A percentile compares a stretch with the other conserved stretches of the same genome.
phyloP scores from a whole-genome alignment of 2,888 invertebrate species.

The Lochmaea capreae region DNA sequence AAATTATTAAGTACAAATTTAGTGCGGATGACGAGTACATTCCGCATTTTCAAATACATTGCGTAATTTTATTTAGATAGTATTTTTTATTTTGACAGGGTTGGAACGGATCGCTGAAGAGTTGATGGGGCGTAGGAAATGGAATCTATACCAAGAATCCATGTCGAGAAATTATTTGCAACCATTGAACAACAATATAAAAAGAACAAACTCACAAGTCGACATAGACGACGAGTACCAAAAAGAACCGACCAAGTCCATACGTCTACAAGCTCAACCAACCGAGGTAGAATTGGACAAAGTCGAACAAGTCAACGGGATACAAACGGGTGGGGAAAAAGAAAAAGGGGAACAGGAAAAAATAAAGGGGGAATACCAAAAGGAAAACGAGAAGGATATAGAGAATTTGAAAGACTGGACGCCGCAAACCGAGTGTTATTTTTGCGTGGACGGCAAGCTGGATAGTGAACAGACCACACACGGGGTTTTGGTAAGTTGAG shows the following conservation, averaged over 20 bases:
- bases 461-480: conserved; percentile 69
- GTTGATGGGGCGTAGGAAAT: conserved; percentile 97
- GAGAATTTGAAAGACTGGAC: conserved; percentile 76
- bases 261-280: conserved; percentile 46
- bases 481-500: conserved; percentile 69
- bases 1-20: background rate
- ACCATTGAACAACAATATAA: conserved; percentile 66
- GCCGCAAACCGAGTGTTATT: conserved; percentile 83
- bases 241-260: conserved; percentile 42
- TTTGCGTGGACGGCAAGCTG: conserved; percentile 83
- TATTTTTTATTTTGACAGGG: conserved; percentile 70
- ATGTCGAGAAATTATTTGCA: conserved; percentile 66
- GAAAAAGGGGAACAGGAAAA: conserved; percentile 53
- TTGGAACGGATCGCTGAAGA: conserved; percentile 96
- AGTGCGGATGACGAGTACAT: background rate
- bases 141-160: conserved; percentile 91
- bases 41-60: background rate
- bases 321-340: conserved; percentile 47
- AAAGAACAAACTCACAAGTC: conserved; percentile 58
- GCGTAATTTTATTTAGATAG: background rate
- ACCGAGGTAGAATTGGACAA: conserved; percentile 40
- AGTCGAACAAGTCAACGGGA: conserved; percentile 49
- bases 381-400: conserved; percentile 55
- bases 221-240: conserved; percentile 53
- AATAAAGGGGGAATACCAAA: conserved; percentile 50